These are phyloP conservation scores for Bombyx mandarina DNA, from an alignment of 1,140 invertebrate genomes.

Conservation along the genomic window DNA sequence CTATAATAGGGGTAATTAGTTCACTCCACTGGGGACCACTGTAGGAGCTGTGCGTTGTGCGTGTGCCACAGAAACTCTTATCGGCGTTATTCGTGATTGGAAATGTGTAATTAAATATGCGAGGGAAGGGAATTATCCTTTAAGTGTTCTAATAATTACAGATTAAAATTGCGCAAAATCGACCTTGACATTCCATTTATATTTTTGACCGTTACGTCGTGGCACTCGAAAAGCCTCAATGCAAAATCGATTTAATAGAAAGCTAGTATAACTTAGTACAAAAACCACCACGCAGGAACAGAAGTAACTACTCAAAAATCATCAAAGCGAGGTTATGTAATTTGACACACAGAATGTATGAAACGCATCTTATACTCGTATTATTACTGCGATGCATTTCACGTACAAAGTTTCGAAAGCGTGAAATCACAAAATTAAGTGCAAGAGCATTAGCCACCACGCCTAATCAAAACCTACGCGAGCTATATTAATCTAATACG, in stretches of 20 bases:
- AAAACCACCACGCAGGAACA: conserved; percentile 57
- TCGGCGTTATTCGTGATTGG: too few relatives aligned
- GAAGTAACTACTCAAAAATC: conserved; percentile 55
- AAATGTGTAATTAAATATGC: too few relatives aligned
- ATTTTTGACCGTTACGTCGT: conserved; percentile 13
- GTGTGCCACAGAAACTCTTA: too few relatives aligned
- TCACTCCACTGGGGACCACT: too few relatives aligned
- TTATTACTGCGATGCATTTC: conserved; percentile 27
- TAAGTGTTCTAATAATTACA: too few relatives aligned
- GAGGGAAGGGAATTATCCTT: too few relatives aligned
- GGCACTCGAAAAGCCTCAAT: conserved; percentile 31
- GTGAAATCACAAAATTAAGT: conserved; percentile 29
- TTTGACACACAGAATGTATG: conserved; percentile 33
- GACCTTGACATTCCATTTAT: conserved; percentile 17
- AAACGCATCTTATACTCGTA: conserved; percentile 25
- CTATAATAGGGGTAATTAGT: conserved; percentile 15
- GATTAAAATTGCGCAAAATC: conserved; percentile 12
- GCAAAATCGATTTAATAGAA: conserved; percentile 41
- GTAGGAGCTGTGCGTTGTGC: too few relatives aligned
- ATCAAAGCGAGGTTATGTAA: conserved; percentile 54
- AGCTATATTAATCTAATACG: conserved; percentile 26
- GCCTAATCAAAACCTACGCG: conserved; percentile 22
- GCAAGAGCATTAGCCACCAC: conserved; percentile 23
- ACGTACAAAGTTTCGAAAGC: conserved; percentile 40
- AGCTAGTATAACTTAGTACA: conserved; percentile 53